Conservation (phyloP, 2,113 vertebrate species). For the Ptyas mucosa region DNA sequence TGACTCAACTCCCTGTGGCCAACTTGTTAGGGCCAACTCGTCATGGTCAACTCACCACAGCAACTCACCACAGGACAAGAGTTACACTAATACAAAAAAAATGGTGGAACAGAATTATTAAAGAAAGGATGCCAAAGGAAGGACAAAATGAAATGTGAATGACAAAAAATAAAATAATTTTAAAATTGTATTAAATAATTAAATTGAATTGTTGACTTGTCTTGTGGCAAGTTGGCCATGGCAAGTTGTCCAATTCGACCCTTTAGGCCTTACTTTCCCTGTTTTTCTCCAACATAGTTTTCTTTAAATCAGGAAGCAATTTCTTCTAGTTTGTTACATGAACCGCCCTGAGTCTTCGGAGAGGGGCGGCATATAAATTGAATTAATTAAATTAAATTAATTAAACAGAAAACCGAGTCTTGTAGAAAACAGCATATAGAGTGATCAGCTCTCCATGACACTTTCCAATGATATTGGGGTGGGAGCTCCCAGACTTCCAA, state of each 20-base stretch:
- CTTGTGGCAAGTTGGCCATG: neutral
- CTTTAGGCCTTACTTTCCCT: neutral
- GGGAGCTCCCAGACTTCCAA: neutral
- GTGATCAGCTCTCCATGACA: neutral
- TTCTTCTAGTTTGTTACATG: too few species aligned
- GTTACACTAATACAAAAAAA: neutral
- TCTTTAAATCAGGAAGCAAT: neutral
- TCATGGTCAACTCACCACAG: too few species aligned
- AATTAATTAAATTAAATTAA: too few species aligned
- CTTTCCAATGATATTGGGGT: neutral
- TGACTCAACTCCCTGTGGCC: neutral
- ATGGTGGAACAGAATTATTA: neutral
- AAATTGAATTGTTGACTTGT: neutral
- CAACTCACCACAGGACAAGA: neutral
- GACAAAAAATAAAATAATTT: neutral
- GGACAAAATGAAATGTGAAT: neutral
- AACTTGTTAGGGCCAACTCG: neutral
- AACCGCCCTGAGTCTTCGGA: too few species aligned
- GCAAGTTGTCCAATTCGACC: neutral
- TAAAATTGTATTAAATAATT: neutral
- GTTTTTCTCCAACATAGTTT: neutral
- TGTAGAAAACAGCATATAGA: neutral
- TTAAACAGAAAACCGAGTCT: too few species aligned
- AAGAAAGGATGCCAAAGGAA: neutral
- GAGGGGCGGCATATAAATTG: too few species aligned